Base-by-base conservation (phyloP, 2,888 invertebrate genomes). In the Parelbella ahira region DNA sequence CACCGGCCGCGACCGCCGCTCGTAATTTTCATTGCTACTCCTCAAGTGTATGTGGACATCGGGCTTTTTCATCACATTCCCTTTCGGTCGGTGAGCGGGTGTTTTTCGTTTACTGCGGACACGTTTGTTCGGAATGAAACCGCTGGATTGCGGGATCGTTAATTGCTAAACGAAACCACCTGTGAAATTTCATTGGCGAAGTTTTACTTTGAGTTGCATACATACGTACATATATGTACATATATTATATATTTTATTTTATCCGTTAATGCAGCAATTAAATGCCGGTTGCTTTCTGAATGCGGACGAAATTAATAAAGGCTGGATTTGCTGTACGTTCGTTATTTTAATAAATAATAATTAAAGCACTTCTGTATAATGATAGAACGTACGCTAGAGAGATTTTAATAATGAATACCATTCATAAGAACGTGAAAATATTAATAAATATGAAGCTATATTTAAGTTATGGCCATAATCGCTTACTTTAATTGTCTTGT, bases 21-120 rank as follows among this genome's bases (percentile, higher is more conserved):
- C 69, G 80, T 86, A 86, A 86, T n/a, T 86, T 78, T 78, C 80
- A 75, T 74, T 74, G 63, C 61, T 61, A 64, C 78, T 81, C 69
- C 80, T 86, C 83, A 84, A 84, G 86, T 82, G 83, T 78, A 69
- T 76, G 83, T 81, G 83, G 83, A 84, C 83, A 81, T 78, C 72
- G 76, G 74, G 80, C 78, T 83, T 82, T 86, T 86, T 86, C 84
- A 84, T 84, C 81, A 74, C 86, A 86, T 86, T 82, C 86, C 83
- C 74, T 84, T 73, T 71, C 83, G 86, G 75, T 75, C 68, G 80
- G 61, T 75, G 70, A 58, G 65, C 66, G 66, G 68, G 67, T 59
- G 72, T 75, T 75, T 64, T 66, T 74, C 82, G 79, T 81, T 83
- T 82, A 79, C 77, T 73, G 72, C 79, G 73, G 72, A 50, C 39